Conservation (phyloP, 2,113 vertebrate species). For the Thamnaconus septentrionalis region DNA sequence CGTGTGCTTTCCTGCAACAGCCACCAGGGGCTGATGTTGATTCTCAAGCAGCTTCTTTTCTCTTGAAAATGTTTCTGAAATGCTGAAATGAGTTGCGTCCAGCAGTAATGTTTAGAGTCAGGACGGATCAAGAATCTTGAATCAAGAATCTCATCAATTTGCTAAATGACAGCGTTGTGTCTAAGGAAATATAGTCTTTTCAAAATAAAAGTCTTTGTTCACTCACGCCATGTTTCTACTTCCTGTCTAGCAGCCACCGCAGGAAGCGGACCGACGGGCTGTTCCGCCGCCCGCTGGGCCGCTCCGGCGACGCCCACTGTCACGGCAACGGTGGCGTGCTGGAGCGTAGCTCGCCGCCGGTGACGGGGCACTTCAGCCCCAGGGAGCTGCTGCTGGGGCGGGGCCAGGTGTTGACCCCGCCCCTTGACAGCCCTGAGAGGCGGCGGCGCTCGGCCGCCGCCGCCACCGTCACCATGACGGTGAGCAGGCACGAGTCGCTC, state of each 20-base stretch:
- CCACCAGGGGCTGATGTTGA: too few species aligned
- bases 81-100: too few species aligned
- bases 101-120: too few species aligned
- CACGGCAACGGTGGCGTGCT: conserved; percentile 77
- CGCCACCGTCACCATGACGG: conserved; percentile 85
- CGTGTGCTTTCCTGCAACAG: too few species aligned
- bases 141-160: too few species aligned
- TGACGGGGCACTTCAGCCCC: conserved; percentile 86
- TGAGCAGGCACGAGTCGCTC: conserved; percentile 91
- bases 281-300: conserved; percentile 84
- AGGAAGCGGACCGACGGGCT: conserved; percentile 87
- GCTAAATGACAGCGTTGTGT: too few species aligned
- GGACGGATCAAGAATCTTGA: too few species aligned
- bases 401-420: conserved; percentile 75
- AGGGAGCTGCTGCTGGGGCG: conserved; percentile 88
- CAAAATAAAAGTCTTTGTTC: too few species aligned
- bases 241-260: conserved; percentile 74
- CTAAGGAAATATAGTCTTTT: too few species aligned
- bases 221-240: background rate
- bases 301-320: conserved; percentile 84
- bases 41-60: too few species aligned
- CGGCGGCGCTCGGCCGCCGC: conserved; percentile 84
- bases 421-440: conserved; percentile 88
- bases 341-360: conserved; percentile 88
- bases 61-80: too few species aligned